These are phyloP conservation scores for Chionoecetes opilio DNA, from an alignment of 1,140 invertebrate species.

Conservation along the genomic window DNA sequence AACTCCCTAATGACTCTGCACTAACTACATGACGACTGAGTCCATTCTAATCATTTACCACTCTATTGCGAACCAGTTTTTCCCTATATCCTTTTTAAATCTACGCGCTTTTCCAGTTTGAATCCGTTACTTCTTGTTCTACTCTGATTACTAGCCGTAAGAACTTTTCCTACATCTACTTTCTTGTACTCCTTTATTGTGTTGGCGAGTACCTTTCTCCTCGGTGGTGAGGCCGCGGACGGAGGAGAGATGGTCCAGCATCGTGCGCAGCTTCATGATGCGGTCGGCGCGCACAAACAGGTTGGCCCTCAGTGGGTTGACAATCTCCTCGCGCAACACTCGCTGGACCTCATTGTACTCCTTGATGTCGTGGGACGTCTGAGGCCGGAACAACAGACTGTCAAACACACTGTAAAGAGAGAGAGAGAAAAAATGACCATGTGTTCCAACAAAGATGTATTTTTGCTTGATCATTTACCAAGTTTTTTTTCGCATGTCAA, in stretches of 20 bases:
- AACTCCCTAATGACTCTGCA: too few species aligned
- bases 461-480: too few species aligned
- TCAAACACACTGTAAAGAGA: conserved; percentile 91
- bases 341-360: conserved; percentile 95
- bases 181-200: too few species aligned
- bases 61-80: too few species aligned
- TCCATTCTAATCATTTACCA: too few species aligned
- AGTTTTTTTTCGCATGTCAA: too few species aligned
- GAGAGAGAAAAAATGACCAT: neutral
- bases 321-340: conserved; percentile 96
- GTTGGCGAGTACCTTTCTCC: conserved; percentile 90
- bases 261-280: conserved; percentile 96
- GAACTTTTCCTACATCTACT: too few species aligned
- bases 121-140: too few species aligned
- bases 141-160: too few species aligned
- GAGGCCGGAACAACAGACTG: conserved; percentile 91
- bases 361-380: conserved; percentile 89
- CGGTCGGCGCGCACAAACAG: conserved; percentile 96
- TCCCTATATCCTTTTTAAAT: too few species aligned
- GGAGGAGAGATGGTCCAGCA: conserved; percentile 94
- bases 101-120: too few species aligned
- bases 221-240: conserved; percentile 95
- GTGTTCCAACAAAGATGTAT: neutral
- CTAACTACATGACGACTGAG: too few species aligned
- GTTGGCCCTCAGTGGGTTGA: conserved; percentile 95